Percentiles rank a stretch among this genome's conserved stretches.
phyloP scores from a whole-genome alignment of 2,888 invertebrate genomes.

The Brenthis daphne region DNA sequence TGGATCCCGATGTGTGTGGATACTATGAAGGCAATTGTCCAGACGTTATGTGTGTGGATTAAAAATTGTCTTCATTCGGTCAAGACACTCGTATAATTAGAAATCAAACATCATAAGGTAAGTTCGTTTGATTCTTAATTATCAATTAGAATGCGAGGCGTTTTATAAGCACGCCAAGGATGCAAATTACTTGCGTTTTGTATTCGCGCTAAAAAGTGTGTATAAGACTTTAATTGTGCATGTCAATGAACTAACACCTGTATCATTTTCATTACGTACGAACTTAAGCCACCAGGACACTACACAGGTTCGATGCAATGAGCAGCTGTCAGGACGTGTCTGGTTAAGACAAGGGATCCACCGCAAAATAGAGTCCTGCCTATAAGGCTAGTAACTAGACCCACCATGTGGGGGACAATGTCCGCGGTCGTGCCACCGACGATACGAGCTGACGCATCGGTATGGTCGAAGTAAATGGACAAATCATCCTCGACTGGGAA shows the following conservation, averaged over 20 bases:
- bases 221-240: too few species aligned
- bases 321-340: slow-evolving; percentile 62
- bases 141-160: too few species aligned
- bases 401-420: slow-evolving; percentile 55
- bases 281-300: slow-evolving; percentile 44
- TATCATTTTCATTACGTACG: background rate
- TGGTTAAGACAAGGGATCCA: slow-evolving; percentile 52
- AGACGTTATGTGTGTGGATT: too few species aligned
- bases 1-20: too few species aligned
- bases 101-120: too few species aligned
- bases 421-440: slow-evolving; percentile 61
- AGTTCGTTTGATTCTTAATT: too few species aligned
- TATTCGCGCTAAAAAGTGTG: too few species aligned
- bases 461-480: slow-evolving; percentile 57
- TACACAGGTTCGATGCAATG: slow-evolving; percentile 59
- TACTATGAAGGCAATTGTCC: too few species aligned
- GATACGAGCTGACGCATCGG: slow-evolving; percentile 52
- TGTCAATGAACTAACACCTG: too few species aligned
- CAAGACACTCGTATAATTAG: too few species aligned
- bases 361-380: slow-evolving; percentile 53
- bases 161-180: too few species aligned
- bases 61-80: too few species aligned
- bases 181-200: background rate
- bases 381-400: slow-evolving; percentile 40
- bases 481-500: slow-evolving; percentile 52